Evolutionary conservation across 2,797 vertebrate species (phyloP).

Genomic region (Micropoecilia bifurca): DNA sequence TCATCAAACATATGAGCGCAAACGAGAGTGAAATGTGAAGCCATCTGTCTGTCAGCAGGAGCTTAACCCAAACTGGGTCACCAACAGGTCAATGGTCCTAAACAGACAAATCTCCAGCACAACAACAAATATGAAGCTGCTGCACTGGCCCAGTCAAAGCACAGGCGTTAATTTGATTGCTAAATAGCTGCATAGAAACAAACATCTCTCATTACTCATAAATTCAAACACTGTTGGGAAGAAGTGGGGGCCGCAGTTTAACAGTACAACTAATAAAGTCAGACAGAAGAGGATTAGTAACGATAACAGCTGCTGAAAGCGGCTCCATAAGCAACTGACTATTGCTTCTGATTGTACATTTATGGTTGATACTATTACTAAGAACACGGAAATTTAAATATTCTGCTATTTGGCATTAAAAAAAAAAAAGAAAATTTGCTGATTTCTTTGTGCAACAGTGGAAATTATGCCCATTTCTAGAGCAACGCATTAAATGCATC

Average conservation of each 20-base stretch:
- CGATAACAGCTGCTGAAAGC: background rate
- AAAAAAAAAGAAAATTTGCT: background rate
- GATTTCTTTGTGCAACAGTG: background rate
- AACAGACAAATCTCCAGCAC: background rate
- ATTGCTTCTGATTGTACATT: background rate
- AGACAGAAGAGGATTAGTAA: background rate
- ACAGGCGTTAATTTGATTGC: background rate
- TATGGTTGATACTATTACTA: background rate
- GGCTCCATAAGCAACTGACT: background rate
- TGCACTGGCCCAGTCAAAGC: background rate
- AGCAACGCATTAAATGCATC: constrained; percentile 41
- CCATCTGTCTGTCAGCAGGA: background rate
- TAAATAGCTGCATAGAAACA: background rate
- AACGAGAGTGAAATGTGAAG: background rate
- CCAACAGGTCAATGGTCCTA: background rate
- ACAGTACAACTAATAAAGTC: background rate
- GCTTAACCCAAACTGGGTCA: constrained; percentile 2
- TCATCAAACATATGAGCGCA: background rate
- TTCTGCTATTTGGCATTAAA: background rate
- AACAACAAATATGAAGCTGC: background rate
- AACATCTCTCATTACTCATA: background rate
- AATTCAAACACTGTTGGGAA: background rate
- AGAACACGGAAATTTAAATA: background rate
- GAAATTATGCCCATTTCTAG: constrained; percentile 18
- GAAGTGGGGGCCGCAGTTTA: background rate